Evolutionary conservation across 2,797 vertebrate species (phyloP).

Genomic region (Denticeps clupeoides): DNA sequence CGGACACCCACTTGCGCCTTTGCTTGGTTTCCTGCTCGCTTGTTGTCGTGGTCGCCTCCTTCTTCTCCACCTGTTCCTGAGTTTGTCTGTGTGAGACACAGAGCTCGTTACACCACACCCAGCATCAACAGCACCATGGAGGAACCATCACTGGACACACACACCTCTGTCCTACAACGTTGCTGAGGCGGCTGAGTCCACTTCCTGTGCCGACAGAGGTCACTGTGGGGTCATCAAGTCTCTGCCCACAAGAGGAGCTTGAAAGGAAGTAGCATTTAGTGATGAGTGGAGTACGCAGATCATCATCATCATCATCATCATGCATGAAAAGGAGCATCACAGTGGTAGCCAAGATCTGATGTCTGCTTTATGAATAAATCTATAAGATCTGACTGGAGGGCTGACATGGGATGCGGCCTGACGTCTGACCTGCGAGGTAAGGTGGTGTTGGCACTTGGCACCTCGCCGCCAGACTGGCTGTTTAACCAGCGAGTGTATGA

Average conservation of each 20-base stretch:
- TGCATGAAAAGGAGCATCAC: too few relatives aligned
- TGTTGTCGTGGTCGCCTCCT: constrained; percentile 42
- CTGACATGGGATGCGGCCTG: too few relatives aligned
- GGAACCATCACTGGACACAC: too few relatives aligned
- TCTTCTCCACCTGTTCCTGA: constrained; percentile 64
- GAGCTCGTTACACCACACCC: neutral
- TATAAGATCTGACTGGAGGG: neutral
- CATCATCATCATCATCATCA: too few relatives aligned
- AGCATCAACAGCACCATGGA: neutral
- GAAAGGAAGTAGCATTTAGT: constrained; percentile 18
- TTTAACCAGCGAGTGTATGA: constrained; percentile 65
- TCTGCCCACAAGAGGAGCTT: constrained; percentile 67
- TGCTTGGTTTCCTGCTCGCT: constrained; percentile 63
- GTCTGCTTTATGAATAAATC: constrained; percentile 6
- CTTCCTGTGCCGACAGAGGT: constrained; percentile 56
- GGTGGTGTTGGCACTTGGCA: constrained; percentile 51
- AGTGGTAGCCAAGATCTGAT: too few relatives aligned
- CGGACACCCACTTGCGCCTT: constrained; percentile 64
- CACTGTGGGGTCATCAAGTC: constrained; percentile 57
- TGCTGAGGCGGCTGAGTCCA: constrained; percentile 57
- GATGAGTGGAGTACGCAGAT: too few relatives aligned
- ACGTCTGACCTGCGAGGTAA: constrained; percentile 64
- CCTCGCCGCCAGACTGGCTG: constrained; percentile 59
- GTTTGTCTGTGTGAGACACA: constrained; percentile 41
- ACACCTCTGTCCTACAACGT: constrained; percentile 54